Evolutionary conservation across 1,140 invertebrate species (phyloP), one percentile per base, ranked within the genome.

Genomic region (Orius laevigatus): DNA sequence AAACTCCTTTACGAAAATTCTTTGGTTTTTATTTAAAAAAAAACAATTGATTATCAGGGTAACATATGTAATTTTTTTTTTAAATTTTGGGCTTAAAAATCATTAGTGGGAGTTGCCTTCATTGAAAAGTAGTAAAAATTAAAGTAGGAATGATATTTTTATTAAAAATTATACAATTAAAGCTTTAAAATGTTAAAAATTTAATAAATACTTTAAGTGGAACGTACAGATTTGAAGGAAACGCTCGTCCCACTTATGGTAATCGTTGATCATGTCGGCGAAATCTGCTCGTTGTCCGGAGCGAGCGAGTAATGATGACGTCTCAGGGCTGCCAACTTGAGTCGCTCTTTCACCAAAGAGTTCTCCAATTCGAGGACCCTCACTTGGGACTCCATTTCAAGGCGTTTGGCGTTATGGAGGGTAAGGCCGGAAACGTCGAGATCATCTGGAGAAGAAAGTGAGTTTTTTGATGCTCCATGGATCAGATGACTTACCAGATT

Each of bases 371-470:
- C 89, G 41, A 98, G 69, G 40, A 96, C 81, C 57, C 81, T 76
- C 12, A 92, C 85, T 64, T 92, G 88, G 44, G 85, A 79, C 63
- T 98, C 92, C 86, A 97, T 95, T 72, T 97, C 93, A 55, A 90
- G 67, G 40, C 82, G 77, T 62, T 98, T 95, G 0, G 93, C 85
- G 64, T 95, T 87, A 61, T 96, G 93, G 45, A 97, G 69, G 45
- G 83, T 84, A 46, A 98, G 62, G 55, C 84, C 79, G 3, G 80
- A 78, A 57, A 96, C 81, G 66, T 98, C 92, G 54, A 95, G 70
- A 51, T 89, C 82, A 56, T 87, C 89, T 84, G 66, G n/a, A 18
- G 45, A 48, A 51, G 15, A 48, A 52, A 5, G 9, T 44, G 16
- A 14, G 5, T 39, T 15, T 36, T 18, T 38, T 38, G 3, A 3